Percentiles rank a stretch among this genome's conserved stretches.
These are phyloP conservation scores for Leptinotarsa juncta DNA, from an alignment of 2,888 invertebrate genomes.

Conservation along the genomic window DNA sequence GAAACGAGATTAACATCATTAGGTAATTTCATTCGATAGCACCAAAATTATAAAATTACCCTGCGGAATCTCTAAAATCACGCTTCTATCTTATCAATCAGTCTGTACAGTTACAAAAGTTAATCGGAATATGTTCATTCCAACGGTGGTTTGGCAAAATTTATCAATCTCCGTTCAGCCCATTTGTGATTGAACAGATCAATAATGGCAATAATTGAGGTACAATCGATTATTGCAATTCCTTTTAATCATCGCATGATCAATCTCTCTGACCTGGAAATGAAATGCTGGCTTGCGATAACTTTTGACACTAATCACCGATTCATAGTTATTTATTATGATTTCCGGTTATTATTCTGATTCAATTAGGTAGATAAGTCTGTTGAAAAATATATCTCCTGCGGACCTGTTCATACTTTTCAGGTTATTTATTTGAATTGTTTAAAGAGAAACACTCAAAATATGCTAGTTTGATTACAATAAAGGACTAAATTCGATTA, in stretches of 20 bases:
- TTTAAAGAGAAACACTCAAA: too few relatives aligned
- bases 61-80: too few relatives aligned
- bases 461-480: too few relatives aligned
- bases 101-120: background rate
- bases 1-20: too few relatives aligned
- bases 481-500: too few relatives aligned
- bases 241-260: background rate
- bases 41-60: too few relatives aligned
- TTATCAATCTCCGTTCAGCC: constrained; percentile 8
- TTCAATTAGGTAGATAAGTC: background rate
- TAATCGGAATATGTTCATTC: background rate
- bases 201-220: constrained; percentile 1
- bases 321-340: constrained; percentile 12
- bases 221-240: constrained; percentile 5
- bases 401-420: background rate
- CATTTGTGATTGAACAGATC: background rate
- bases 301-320: constrained; percentile 5
- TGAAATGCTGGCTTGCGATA: background rate
- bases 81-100: background rate
- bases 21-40: too few relatives aligned
- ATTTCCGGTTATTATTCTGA: background rate
- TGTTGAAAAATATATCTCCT: background rate
- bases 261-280: constrained; percentile 8
- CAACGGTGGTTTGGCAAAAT: background rate
- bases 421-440: background rate